Conservation (phyloP, 1,140 invertebrate species). For the Pteromalus puparum region DNA sequence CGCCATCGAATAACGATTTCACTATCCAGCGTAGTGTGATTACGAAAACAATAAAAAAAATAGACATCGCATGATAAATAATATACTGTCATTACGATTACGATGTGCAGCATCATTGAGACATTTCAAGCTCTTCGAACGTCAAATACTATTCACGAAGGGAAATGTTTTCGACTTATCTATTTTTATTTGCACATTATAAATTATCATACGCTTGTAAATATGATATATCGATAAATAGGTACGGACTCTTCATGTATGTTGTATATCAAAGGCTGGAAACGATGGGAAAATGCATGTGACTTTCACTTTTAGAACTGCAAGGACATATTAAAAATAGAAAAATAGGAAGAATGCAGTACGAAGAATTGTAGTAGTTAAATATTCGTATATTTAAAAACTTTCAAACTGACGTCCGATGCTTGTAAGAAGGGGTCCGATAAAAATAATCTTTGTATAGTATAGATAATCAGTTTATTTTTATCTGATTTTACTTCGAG, state of each 20-base stretch:
- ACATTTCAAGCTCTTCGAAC: conserved; percentile 57
- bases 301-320: conserved; percentile 57
- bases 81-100: conserved; percentile 32
- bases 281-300: conserved; percentile 48
- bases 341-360: conserved; percentile 33
- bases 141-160: conserved; percentile 58
- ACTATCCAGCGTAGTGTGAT: conserved; percentile 9
- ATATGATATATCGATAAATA: conserved; percentile 62
- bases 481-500: conserved; percentile 43
- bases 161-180: conserved; percentile 67
- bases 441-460: conserved; percentile 39
- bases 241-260: conserved; percentile 54
- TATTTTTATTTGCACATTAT: conserved; percentile 72
- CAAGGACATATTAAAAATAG: conserved; percentile 30
- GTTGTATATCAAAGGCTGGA: conserved; percentile 55
- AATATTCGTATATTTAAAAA: conserved; percentile 34
- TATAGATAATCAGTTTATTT: conserved; percentile 34
- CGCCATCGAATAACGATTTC: conserved; percentile 38
- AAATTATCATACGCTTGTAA: conserved; percentile 62
- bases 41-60: conserved; percentile 14
- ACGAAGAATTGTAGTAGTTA: conserved; percentile 15
- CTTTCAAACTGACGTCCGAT: conserved; percentile 33
- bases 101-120: conserved; percentile 35
- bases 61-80: conserved; percentile 20
- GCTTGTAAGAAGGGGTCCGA: conserved; percentile 34